Percentiles rank a stretch among this genome's conserved stretches.
Conservation (phyloP, 2,888 invertebrate species). For the Agrochola lota region DNA sequence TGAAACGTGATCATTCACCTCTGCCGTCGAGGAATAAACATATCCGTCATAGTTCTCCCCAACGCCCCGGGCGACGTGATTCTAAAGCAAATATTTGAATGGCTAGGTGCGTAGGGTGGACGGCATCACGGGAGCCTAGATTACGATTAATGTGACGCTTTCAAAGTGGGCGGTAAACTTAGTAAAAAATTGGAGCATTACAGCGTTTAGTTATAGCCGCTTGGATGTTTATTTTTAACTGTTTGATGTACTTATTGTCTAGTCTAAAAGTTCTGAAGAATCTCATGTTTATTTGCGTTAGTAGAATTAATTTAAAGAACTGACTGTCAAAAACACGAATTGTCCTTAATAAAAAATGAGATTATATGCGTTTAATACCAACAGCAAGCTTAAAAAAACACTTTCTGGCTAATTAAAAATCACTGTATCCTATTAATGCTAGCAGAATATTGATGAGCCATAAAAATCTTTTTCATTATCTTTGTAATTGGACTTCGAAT, state of each 20-base stretch:
- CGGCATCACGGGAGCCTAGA: slow-evolving; percentile 3
- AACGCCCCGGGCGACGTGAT: slow-evolving; percentile 65
- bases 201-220: not conserved
- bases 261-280: not conserved
- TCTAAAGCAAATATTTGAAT: slow-evolving; percentile 74
- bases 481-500: slow-evolving; percentile 76
- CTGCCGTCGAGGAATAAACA: slow-evolving; percentile 79
- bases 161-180: slow-evolving; percentile 3
- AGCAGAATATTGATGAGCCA: slow-evolving; percentile 16
- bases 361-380: not conserved
- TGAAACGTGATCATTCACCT: slow-evolving; percentile 86
- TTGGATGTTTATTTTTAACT: not conserved
- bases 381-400: not conserved
- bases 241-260: not conserved
- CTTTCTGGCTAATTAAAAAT: slow-evolving; percentile 4
- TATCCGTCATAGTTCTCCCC: slow-evolving; percentile 76
- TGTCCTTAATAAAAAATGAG: not conserved
- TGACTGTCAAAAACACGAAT: too few species aligned
- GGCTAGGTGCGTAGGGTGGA: slow-evolving; percentile 39
- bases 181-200: not conserved
- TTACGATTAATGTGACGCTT: slow-evolving; percentile 34
- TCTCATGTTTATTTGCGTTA: not conserved
- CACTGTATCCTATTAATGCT: not conserved
- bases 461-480: slow-evolving; percentile 70
- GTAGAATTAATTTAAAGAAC: not conserved